Conservation (phyloP, 53 echinoderm and acorn worm species). For the Pentamera pediparva region DNA sequence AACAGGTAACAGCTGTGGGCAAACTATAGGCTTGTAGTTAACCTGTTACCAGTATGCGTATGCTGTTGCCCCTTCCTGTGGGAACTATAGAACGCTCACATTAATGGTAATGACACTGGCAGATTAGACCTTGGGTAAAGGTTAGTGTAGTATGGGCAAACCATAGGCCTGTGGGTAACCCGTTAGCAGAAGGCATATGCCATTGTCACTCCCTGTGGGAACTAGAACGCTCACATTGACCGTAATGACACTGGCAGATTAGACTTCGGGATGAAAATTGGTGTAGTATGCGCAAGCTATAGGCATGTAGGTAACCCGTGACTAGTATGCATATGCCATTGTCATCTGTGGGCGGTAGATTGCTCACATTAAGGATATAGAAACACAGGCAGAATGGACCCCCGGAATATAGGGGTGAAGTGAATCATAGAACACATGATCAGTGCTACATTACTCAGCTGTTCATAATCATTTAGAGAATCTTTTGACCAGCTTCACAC, state of each 20-base stretch:
- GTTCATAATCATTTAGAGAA: no score
- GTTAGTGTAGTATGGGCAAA: no score
- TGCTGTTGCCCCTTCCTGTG: constrained; percentile 48
- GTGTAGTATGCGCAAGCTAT: no score
- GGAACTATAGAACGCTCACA: constrained; percentile 68
- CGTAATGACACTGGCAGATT: constrained; percentile 57
- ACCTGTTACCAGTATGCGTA: neutral
- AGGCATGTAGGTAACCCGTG: neutral
- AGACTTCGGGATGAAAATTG: constrained; percentile 51
- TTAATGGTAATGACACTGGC: constrained; percentile 56
- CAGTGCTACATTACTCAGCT: no score
- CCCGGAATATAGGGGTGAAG: no score
- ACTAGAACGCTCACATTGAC: constrained; percentile 67
- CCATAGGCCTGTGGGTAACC: no score
- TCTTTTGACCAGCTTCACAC: no score
- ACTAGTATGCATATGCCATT: neutral
- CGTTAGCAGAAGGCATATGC: no score
- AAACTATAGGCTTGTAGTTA: neutral
- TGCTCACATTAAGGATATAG: no score
- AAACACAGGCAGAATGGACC: constrained; percentile 37
- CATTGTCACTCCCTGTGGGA: constrained; percentile 53
- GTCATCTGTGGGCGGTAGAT: constrained; percentile 56
- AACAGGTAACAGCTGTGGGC: no score
- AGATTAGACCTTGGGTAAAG: no score
- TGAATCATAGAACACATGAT: no score